These are phyloP conservation scores for Cancer borealis DNA, from an alignment of 2,888 invertebrate genomes.

Conservation along the genomic window DNA sequence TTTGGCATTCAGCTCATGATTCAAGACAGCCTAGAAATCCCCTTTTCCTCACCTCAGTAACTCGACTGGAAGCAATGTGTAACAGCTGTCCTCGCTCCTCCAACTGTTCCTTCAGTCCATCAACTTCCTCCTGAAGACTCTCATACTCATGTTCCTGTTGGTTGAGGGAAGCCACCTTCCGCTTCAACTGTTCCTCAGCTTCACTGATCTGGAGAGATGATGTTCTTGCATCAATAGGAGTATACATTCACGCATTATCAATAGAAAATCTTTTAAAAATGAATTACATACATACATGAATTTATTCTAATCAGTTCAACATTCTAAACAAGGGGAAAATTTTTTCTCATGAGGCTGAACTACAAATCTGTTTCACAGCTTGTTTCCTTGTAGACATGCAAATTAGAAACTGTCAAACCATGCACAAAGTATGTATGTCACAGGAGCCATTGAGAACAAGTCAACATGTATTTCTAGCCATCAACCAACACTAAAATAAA, in stretches of 20 bases:
- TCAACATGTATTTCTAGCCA: background rate
- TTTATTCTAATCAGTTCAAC: background rate
- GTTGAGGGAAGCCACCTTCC: conserved; percentile 62
- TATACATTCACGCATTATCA: background rate
- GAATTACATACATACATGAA: background rate
- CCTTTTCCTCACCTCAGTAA: conserved; percentile 44
- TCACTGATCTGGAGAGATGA: conserved; percentile 58
- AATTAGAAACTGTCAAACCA: background rate
- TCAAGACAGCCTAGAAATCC: background rate
- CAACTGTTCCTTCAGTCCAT: conserved; percentile 39
- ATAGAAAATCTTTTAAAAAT: background rate
- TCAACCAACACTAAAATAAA: background rate
- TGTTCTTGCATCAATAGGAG: background rate
- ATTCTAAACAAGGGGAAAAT: background rate
- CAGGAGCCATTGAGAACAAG: too few relatives aligned
- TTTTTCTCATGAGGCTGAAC: background rate
- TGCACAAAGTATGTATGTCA: background rate
- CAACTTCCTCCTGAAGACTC: conserved; percentile 52
- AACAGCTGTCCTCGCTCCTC: conserved; percentile 63
- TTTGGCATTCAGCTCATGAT: too few relatives aligned
- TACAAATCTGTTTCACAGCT: background rate
- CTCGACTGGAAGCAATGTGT: conserved; percentile 57
- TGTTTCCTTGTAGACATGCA: background rate
- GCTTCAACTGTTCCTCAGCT: conserved; percentile 60
- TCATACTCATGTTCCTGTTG: conserved; percentile 62